Conservation (phyloP, 2,797 vertebrate genomes). For the Semotilus atromaculatus region DNA sequence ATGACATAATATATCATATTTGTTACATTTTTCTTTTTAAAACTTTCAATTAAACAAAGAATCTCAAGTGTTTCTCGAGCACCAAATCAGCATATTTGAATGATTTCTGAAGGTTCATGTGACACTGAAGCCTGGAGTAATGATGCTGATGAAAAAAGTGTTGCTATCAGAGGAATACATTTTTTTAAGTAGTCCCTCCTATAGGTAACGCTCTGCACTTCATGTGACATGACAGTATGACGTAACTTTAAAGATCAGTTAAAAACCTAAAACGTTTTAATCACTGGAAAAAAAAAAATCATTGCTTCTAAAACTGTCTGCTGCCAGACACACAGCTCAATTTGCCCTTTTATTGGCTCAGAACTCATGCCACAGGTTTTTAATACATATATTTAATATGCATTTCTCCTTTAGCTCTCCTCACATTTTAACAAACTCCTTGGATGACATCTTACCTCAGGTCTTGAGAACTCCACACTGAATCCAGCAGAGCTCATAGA, state of each 20-base stretch:
- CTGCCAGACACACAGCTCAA: neutral
- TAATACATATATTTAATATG: constrained; percentile 1
- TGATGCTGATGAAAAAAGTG: neutral
- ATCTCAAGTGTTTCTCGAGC: neutral
- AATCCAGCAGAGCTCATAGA: constrained; percentile 25
- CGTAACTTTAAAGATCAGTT: neutral
- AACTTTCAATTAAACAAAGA: neutral
- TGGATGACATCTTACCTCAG: constrained; percentile 49
- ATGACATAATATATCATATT: too few relatives aligned
- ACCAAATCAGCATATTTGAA: neutral
- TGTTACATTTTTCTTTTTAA: neutral
- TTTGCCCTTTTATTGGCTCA: neutral
- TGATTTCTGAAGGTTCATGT: neutral
- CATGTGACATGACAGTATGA: neutral
- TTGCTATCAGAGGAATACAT: neutral
- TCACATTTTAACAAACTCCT: neutral
- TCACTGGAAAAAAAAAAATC: too few relatives aligned
- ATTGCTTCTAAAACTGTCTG: neutral
- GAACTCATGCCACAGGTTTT: neutral
- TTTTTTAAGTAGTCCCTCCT: neutral
- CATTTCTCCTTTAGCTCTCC: neutral
- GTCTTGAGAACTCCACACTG: constrained; percentile 20
- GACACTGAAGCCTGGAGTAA: neutral
- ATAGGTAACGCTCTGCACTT: neutral
- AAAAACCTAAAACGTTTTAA: neutral